Base-by-base conservation (phyloP, 1,140 invertebrate species). In the Drosophila trapezifrons region DNA sequence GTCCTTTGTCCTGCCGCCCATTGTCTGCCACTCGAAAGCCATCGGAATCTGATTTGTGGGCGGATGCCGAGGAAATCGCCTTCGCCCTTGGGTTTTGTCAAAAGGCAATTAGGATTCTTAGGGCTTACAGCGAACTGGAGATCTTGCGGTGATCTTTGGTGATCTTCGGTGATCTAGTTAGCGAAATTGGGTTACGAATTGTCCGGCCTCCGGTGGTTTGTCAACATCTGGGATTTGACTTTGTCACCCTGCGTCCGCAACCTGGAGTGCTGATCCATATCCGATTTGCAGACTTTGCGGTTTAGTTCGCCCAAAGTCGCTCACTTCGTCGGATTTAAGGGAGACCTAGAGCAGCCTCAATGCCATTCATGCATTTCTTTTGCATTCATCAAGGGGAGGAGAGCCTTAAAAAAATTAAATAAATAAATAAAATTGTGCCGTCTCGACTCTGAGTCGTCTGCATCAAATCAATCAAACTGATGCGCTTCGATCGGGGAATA, bases 401-500 rank as follows among this genome's bases (percentile, higher is more conserved):
- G 20, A 12, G 32, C 8, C 22, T 20, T 5, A 60, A 46, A 20
- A 20, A 25, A 32, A 20, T 20, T 20, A 35, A 22, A 32, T 47
- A 51, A 60, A 60, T 60, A 51, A 27, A 40, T 17, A 58, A 37
- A 22, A 20, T 10, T n/a, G 25, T 22, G 4, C 22, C 45, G 35
- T 67, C 43, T 29, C 57, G 64, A 49, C 64, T 42, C 32, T 49
- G 15, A 63, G 77, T 57, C 57, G 65, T 85, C 82, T 85, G 82
- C 81, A 70, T 74, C 78, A 78, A 85, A 85, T 86, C 82, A 86
- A 86, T 86, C 82, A 86, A 86, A 79, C 38, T 86, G 82, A 86
- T 86, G 82, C 82, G 82, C 82, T 69, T 80, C 72, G 77, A 83
- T 67, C 57, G 65, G 55, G 64, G 78, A 80, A 59, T 78, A 76